Base-by-base conservation (phyloP, 1,140 invertebrate genomes). In the Atta texana region DNA sequence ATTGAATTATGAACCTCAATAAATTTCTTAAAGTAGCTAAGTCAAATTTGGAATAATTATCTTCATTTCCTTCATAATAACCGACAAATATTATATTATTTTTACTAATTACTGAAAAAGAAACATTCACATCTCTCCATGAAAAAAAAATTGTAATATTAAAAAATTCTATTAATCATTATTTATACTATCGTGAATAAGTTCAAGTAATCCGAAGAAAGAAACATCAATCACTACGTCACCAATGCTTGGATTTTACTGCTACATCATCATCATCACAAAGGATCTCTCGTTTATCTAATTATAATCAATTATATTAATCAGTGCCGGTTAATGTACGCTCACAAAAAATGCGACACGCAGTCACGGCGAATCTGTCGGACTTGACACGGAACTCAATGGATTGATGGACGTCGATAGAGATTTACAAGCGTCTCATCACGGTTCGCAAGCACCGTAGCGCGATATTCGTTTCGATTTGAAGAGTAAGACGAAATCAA, bases 381-480 rank as follows among this genome's bases (percentile, higher is more conserved):
- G 14, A 74, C 69, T 61, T 75, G 55, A 75, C 24, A 75, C 69
- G 39, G 39, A 75, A 75, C 24, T 84, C 69, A 44, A 31, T 16
- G 24, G 39, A 63, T 75, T 84, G 69, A 84, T 75, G 80, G 5
- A 61, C 80, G 51, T 49, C 80, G 55, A 44, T 31, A 12, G 24
- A 24, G 80, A 49, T 74, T 84, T 84, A 51, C 39, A 39, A 84
- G 69, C 80, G 39, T 61, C 34, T 82, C 80, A 82, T 61, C 39
- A 72, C 66, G 53, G 24, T 59, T 57, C 64, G 78, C 24, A 8
- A 10, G 7, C 53, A 84, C 28, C 69, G 24, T 49, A 72, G 3
- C 39, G 21, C 24, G 44, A 21, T 28, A 63, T 75, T 59, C 44
- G 69, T 63, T 84, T 75, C 28, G 71, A 28, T 6, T 61, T 75